Percentiles rank a stretch among this genome's conserved stretches.
Conservation (phyloP, 2,888 invertebrate genomes). For the Plebejus melissa region DNA sequence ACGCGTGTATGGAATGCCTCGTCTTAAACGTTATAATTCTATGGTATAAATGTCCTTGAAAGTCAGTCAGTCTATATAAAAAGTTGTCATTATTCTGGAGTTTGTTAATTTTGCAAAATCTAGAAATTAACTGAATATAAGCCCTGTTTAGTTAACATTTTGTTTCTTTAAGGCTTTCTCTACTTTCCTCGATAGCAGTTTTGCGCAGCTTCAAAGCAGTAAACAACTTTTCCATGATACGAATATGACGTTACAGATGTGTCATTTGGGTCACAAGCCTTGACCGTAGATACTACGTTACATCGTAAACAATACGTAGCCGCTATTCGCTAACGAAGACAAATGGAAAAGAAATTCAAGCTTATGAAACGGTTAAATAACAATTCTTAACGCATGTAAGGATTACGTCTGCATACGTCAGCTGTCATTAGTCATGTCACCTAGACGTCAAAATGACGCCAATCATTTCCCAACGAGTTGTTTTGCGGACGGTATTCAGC, state of each 20-base stretch:
- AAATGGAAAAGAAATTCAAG: constrained; percentile 19
- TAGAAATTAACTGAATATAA: neutral
- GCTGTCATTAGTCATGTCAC: constrained; percentile 1
- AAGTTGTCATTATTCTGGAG: neutral
- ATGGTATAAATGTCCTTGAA: no score
- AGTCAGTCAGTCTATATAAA: no score
- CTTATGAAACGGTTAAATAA: constrained; percentile 24
- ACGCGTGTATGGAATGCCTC: no score
- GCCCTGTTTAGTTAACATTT: no score
- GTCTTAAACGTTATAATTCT: no score
- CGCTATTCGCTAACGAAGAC: constrained; percentile 10
- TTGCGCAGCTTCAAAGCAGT: constrained; percentile 3
- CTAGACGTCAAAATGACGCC: neutral
- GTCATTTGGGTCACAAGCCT: constrained; percentile 38
- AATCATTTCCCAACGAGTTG: neutral
- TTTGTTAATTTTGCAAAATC: neutral
- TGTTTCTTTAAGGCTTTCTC: neutral
- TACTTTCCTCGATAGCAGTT: neutral
- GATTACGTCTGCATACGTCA: constrained; percentile 2
- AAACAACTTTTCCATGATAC: constrained; percentile 15
- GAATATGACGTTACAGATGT: constrained; percentile 29
- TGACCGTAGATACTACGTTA: constrained; percentile 37
- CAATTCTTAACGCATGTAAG: neutral
- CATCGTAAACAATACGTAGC: constrained; percentile 29
- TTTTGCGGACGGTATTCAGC: neutral